Evolutionary conservation across 2,797 vertebrate species (phyloP).

Genomic region (Gymnodraco acuticeps): DNA sequence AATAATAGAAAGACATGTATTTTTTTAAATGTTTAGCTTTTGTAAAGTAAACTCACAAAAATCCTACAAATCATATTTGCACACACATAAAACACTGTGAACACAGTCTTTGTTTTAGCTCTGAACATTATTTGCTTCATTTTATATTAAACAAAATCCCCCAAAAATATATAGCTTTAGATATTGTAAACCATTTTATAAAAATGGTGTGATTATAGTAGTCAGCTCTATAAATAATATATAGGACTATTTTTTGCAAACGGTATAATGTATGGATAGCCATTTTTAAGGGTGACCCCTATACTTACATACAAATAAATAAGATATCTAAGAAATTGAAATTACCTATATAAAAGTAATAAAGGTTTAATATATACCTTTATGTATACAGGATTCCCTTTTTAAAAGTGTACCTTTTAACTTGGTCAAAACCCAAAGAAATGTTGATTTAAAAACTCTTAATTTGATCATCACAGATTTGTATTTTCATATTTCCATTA

Average conservation of each 20-base stretch:
- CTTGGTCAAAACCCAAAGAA: neutral
- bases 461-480: too few species aligned
- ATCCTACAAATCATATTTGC: too few species aligned
- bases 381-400: neutral
- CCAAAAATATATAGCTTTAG: too few species aligned
- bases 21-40: neutral
- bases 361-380: neutral
- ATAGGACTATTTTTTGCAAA: neutral
- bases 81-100: too few species aligned
- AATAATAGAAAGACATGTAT: neutral
- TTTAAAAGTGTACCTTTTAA: neutral
- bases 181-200: too few species aligned
- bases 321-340: neutral
- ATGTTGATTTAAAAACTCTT: neutral
- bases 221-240: neutral
- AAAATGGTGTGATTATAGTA: neutral
- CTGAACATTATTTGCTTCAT: neutral
- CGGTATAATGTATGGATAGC: neutral
- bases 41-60: neutral
- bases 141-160: neutral
- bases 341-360: neutral
- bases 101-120: neutral
- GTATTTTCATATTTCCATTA: too few species aligned
- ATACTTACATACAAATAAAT: neutral
- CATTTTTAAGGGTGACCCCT: neutral